Evolutionary conservation across 2,888 invertebrate genomes (phyloP).

Genomic region (Trypoxylon attenuatum): DNA sequence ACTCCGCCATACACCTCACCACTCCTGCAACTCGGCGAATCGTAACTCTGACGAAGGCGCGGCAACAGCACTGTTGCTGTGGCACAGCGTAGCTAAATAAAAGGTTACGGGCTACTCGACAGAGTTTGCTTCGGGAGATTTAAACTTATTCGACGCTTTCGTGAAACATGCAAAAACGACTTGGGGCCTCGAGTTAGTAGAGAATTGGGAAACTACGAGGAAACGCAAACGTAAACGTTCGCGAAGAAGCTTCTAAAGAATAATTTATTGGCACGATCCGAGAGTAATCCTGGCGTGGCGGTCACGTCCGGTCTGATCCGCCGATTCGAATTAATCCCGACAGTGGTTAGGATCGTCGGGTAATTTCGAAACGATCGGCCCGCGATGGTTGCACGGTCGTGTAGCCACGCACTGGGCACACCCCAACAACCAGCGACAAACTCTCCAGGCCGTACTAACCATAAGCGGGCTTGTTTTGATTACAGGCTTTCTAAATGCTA

Average conservation of each 20-base stretch:
- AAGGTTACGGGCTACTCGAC: too few species aligned
- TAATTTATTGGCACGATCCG: constrained; percentile 13
- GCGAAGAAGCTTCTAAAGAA: constrained; percentile 13
- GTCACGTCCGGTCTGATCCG: constrained; percentile 6
- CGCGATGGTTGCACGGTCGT: background rate
- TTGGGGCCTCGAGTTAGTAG: too few species aligned
- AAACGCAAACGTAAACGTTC: background rate
- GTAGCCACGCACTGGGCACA: background rate
- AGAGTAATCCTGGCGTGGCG: constrained; percentile 1
- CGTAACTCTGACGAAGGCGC: too few species aligned
- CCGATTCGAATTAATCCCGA: constrained; percentile 31
- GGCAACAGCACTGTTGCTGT: too few species aligned
- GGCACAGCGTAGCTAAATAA: too few species aligned
- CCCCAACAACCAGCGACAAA: background rate
- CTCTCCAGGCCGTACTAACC: constrained; percentile 36
- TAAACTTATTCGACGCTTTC: too few species aligned
- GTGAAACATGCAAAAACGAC: too few species aligned
- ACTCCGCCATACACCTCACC: too few species aligned
- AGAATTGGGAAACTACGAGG: too few species aligned
- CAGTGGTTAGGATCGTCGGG: constrained; percentile 6
- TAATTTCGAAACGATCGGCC: constrained; percentile 32
- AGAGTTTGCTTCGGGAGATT: too few species aligned
- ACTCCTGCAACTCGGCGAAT: too few species aligned
- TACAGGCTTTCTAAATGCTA: constrained; percentile 91
- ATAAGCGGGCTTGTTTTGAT: constrained; percentile 60